A percentile compares a stretch with the other conserved stretches of the same genome.
Evolutionary conservation across 2,113 vertebrate genomes (phyloP).

Genomic region (Microcebus murinus): DNA sequence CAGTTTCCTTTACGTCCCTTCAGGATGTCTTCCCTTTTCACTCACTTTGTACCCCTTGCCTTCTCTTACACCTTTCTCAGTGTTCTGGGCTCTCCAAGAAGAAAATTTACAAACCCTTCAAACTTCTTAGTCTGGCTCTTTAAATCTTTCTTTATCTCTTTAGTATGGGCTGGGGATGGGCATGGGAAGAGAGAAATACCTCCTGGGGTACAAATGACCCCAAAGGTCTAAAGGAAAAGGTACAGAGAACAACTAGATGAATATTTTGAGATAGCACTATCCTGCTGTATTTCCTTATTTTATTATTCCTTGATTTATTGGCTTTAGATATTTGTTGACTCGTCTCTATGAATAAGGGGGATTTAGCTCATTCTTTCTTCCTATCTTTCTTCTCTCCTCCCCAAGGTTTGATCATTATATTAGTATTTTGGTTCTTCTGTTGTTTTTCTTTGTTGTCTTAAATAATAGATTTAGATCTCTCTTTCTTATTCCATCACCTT

Average conservation of each 20-base stretch:
- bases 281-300: background rate
- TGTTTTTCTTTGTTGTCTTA: background rate
- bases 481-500: background rate
- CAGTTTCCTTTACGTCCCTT: background rate
- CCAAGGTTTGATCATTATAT: background rate
- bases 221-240: background rate
- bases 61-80: background rate
- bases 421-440: background rate
- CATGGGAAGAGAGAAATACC: background rate
- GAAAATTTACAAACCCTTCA: background rate
- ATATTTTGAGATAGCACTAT: background rate
- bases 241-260: background rate
- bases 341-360: background rate
- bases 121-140: background rate
- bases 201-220: background rate
- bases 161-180: background rate
- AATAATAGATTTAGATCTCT: background rate
- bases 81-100: background rate
- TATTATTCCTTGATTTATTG: background rate
- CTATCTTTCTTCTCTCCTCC: background rate
- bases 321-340: background rate
- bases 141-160: background rate
- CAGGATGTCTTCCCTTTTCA: background rate
- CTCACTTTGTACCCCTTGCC: background rate
- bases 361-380: background rate